Evolutionary conservation across 2,797 vertebrate genomes (phyloP).

Genomic region (Oophaga sylvatica): DNA sequence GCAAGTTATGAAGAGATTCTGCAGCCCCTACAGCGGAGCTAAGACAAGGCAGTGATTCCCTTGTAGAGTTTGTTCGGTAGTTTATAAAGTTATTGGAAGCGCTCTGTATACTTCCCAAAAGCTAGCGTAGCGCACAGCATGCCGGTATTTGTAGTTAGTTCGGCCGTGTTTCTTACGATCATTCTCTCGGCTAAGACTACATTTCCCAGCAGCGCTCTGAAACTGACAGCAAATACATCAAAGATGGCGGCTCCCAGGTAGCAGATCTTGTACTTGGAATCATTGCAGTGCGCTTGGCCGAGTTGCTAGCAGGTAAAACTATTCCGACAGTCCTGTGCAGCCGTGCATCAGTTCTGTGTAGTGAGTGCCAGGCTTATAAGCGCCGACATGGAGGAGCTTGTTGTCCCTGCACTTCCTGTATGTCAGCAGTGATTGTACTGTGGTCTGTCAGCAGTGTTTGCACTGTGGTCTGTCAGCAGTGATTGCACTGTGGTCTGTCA

Average conservation of each 20-base stretch:
- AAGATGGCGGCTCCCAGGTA: constrained; percentile 54
- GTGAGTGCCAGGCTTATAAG: not conserved
- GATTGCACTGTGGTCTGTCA: not conserved
- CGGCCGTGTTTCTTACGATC: too few relatives aligned
- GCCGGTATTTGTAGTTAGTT: constrained; percentile 15
- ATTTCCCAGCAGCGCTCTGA: constrained; percentile 20
- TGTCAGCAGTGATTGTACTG: not conserved
- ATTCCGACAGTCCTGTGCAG: not conserved
- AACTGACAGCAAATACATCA: constrained; percentile 2
- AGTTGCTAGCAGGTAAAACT: constrained; percentile 13
- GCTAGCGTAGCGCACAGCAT: not conserved
- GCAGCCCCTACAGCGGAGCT: too few relatives aligned
- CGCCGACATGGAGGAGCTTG: not conserved
- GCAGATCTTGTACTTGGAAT: not conserved
- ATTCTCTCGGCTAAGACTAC: constrained; percentile 15
- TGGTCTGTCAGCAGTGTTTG: too few relatives aligned
- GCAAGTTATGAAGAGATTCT: too few relatives aligned
- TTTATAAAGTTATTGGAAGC: constrained; percentile 13
- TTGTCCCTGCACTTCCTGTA: not conserved
- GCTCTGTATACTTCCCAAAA: not conserved
- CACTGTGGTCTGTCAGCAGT: not conserved
- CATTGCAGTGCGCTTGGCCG: not conserved
- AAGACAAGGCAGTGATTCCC: too few relatives aligned
- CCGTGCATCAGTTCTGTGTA: not conserved
- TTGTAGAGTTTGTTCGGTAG: not conserved